A percentile compares a stretch with the other conserved stretches of the same genome.
Conservation (phyloP, 2,888 invertebrate species). For the Rhodophaea formosa region DNA sequence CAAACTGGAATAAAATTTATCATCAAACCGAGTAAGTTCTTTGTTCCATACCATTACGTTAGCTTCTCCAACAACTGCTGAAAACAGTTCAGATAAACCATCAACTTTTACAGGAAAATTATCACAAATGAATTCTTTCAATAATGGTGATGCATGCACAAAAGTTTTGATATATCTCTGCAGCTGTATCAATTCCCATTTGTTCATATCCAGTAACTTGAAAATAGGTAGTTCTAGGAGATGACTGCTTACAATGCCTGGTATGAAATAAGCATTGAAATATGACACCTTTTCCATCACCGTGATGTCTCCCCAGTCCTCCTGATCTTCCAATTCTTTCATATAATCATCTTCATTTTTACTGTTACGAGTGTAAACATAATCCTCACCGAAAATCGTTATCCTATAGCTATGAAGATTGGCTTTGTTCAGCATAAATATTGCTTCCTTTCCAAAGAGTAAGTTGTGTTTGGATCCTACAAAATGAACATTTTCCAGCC, state of each 20-base stretch:
- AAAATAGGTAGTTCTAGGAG: neutral
- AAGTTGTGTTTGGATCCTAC: neutral
- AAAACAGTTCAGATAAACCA: neutral
- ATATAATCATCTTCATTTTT: neutral
- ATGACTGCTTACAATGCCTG: neutral
- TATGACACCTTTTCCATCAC: neutral
- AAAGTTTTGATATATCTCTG: neutral
- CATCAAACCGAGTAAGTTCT: neutral
- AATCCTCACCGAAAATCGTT: neutral
- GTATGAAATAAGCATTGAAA: neutral
- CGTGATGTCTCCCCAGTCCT: neutral
- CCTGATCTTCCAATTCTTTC: neutral
- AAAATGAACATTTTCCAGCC: slow-evolving; percentile 5
- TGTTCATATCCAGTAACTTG: neutral
- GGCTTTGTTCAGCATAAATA: neutral
- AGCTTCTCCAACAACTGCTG: neutral
- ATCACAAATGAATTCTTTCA: neutral
- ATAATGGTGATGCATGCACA: neutral
- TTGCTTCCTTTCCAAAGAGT: neutral
- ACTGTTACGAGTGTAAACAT: neutral
- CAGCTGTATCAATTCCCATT: neutral
- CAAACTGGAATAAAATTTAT: neutral
- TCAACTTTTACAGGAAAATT: neutral
- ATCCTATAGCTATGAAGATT: neutral
- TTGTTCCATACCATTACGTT: neutral